Evolutionary conservation across 2,888 invertebrate genomes (phyloP), one percentile per base, ranked within the genome.

Genomic region (Cerceris rybyensis): DNA sequence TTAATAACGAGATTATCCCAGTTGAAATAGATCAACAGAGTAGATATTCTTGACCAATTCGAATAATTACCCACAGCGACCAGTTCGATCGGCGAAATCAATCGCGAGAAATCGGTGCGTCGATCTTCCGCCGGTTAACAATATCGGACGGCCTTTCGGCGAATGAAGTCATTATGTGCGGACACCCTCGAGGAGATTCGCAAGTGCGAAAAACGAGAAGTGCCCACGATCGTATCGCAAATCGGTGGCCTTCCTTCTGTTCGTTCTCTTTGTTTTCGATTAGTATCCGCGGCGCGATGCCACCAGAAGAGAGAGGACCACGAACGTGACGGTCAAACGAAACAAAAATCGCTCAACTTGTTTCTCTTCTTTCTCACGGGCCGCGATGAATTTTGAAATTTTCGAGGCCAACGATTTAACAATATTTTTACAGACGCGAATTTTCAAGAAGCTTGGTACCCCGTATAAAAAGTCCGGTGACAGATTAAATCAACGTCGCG

Each of bases 241-340:
- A 16, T 66, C 63, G 58, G 55, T 57, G n/a, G 55, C 50, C 60
- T 54, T 72, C 69, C 60, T 73, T 50, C 39, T 7, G 46, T 57
- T 49, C 60, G 14, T 17, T 64, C 42, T 69, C 76, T 82, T 81
- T 69, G 57, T 63, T 57, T 61, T 41, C 69, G 66, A 84, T 76
- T 80, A 76, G 80, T 80, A 82, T 77, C 80, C 74, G 74, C 39
- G 72, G 67, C 78, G 75, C 75, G 78, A 84, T 60, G 64, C 76
- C 70, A 75, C 77, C 73, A 52, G 46, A 28, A 28, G 28, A 28
- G 28, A 16, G 71, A 78, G 69, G 75, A 67, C 61, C 65, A 63
- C 55, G 72, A 81, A 84, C 84, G 82, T 84, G 82, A 81, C 77
- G 64, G 70, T 61, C 73, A 70, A 75, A 69, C 74, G 77, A 76